Percentiles rank a stretch among this genome's conserved stretches.
Conservation (phyloP, 2,113 vertebrate genomes). For the Alexandromys fortis region DNA sequence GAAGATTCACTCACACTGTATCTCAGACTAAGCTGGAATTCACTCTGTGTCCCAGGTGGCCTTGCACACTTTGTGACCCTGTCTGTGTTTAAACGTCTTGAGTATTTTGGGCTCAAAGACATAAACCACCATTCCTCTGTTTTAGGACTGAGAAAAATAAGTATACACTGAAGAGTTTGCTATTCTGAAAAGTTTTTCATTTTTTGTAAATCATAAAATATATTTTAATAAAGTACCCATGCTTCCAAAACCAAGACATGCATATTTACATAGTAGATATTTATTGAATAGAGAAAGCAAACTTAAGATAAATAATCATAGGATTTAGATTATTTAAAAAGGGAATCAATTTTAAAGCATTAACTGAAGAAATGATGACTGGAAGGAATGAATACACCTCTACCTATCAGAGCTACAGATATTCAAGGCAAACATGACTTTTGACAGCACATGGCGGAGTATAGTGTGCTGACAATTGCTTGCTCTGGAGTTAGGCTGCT, state of each 20-base stretch:
- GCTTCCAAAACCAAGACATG: neutral
- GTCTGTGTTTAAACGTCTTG: too few species aligned
- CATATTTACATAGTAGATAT: neutral
- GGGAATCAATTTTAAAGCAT: neutral
- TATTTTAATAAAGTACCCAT: neutral
- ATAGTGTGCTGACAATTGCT: rapidly evolving
- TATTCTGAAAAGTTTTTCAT: neutral
- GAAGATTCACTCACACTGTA: neutral
- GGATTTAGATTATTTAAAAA: neutral
- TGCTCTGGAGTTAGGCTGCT: neutral
- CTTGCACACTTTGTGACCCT: neutral
- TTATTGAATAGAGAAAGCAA: slow-evolving; percentile 12
- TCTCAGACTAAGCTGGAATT: neutral
- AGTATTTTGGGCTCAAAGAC: neutral
- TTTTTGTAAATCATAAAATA: neutral
- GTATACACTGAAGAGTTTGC: neutral
- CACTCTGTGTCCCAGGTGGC: neutral
- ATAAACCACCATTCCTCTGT: neutral
- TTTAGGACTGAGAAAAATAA: neutral
- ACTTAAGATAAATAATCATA: neutral
- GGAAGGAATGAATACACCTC: neutral
- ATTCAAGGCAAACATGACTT: neutral
- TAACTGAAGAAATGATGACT: neutral
- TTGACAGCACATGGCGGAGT: neutral
- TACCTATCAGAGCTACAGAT: neutral